Base-by-base conservation (phyloP, 2,888 invertebrate species). In the Hypena proboscidalis region DNA sequence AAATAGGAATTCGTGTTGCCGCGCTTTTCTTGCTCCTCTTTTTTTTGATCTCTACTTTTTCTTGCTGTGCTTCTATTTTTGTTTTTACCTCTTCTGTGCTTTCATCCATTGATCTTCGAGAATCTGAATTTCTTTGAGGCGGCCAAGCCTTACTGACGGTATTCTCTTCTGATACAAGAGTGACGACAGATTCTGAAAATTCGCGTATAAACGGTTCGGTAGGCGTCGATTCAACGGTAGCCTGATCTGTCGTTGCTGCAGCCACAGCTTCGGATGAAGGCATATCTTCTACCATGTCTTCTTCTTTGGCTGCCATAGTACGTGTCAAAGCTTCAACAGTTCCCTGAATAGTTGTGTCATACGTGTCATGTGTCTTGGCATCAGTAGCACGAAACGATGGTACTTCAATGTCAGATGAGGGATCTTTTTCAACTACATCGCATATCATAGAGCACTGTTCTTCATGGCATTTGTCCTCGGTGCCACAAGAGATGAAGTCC, bases 401-500 rank as follows among this genome's bases (percentile, higher is more conserved):
- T 20, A 36, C 9, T 4, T 2, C 22, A 4, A 8, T 14, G 19
- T 31, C 34, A 14, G 29, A 42, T 13, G 27, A 3, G 4, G 68
- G 25, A 43, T 90, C 90, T 68, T 91, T 85, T 41, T 81, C 64
- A 9, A 74, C 63, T 20, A 77, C 64, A 9, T 64, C 58, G 53
- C 89, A 90, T 4, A 76, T 64, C 8, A 75, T 57, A 0, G 54
- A 41, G 39, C 87, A 87, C 1, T 67, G 49, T n/a, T 75, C 70
- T 15, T 74, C 68, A 0, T 57, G 46, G 42, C 85, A 89, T 49
- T 77, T 79, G 2, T 83, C 74, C 42, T 80, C 76, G 9, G 70
- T 73, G 15, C 80, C 79, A 42, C 90, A 90, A 0, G 60, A 51
- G 22, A 90, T 72, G 14, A 90, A 83, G 19, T 65, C 73, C 0